Conservation (phyloP, 2,113 vertebrate species). For the Ceyx melanurus region DNA sequence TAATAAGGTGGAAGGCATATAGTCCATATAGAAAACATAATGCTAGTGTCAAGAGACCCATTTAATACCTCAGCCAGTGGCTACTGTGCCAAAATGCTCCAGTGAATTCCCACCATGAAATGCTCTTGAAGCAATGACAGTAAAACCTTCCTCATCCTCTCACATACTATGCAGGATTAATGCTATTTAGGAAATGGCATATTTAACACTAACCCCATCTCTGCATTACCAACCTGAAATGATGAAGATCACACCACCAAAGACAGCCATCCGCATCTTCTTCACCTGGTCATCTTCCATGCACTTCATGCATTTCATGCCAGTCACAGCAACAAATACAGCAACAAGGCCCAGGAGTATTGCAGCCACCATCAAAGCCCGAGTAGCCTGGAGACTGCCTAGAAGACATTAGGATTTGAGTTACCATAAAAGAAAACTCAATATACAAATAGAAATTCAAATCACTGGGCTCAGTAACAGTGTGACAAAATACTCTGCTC, state of each 20-base stretch:
- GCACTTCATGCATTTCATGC: constrained; percentile 92
- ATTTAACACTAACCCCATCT: not conserved
- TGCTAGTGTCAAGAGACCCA: not conserved
- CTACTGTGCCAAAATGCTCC: not conserved
- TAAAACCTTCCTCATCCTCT: not conserved
- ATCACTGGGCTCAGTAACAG: not conserved
- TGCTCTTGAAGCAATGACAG: not conserved
- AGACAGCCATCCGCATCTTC: constrained; percentile 80
- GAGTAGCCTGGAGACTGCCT: constrained; percentile 85
- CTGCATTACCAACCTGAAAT: constrained; percentile 77
- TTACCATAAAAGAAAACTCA: not conserved
- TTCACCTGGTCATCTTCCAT: constrained; percentile 78
- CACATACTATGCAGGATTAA: not conserved
- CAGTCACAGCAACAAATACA: constrained; percentile 76
- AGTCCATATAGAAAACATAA: not conserved
- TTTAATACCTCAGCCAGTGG: not conserved
- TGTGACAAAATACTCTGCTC: not conserved
- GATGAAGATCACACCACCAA: constrained; percentile 83
- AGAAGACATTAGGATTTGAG: not conserved
- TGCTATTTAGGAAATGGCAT: not conserved
- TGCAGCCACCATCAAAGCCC: constrained; percentile 85
- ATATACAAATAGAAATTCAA: not conserved
- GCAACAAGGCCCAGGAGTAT: constrained; percentile 82
- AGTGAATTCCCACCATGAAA: not conserved
- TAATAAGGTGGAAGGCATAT: not conserved